Conservation (phyloP, 1,140 invertebrate species). For the Aplysia californica region DNA sequence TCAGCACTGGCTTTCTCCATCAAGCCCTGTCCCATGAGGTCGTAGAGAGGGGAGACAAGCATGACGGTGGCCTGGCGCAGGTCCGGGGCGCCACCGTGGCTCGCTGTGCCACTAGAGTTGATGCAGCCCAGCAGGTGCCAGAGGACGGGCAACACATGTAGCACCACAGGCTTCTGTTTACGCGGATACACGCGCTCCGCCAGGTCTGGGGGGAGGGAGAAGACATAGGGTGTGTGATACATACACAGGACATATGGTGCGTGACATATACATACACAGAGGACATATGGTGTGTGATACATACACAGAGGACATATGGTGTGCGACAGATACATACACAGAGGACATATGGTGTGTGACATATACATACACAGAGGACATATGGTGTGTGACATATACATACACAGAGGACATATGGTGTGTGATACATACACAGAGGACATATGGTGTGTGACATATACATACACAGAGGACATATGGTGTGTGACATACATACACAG, state of each 20-base stretch:
- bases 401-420: no score
- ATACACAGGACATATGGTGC: neutral
- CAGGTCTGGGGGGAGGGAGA: constrained; percentile 52
- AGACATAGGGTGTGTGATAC: no score
- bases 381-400: no score
- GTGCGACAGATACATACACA: no score
- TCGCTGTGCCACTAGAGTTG: constrained; percentile 54
- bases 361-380: no score
- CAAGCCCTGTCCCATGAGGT: constrained; percentile 57
- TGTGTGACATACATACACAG: no score
- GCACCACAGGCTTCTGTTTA: constrained; percentile 63
- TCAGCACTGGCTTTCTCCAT: constrained; percentile 59
- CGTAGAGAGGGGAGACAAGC: constrained; percentile 53
- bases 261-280: neutral
- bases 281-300: neutral
- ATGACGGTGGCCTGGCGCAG: constrained; percentile 54
- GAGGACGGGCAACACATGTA: constrained; percentile 63
- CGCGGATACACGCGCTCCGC: constrained; percentile 58
- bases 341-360: no score
- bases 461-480: no score
- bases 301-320: neutral
- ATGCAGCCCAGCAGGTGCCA: constrained; percentile 64
- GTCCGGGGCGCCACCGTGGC: constrained; percentile 52
- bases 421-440: no score
- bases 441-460: no score